Base-by-base conservation (phyloP, 2,888 invertebrate genomes). In the Polylopha cassiicola region DNA sequence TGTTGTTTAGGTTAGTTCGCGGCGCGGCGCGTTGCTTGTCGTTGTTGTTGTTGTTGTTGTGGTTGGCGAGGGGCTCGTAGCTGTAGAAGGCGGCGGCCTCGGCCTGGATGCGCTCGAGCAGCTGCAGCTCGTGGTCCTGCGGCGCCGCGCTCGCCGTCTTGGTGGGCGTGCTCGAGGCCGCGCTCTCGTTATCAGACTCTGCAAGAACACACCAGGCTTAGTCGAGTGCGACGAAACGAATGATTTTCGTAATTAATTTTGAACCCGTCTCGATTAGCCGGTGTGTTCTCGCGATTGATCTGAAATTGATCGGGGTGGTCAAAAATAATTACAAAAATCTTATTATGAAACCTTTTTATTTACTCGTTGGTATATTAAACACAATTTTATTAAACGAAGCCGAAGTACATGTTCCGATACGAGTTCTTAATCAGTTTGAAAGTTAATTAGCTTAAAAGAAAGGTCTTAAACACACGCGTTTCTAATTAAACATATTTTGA, bases 131-230 rank as follows among this genome's bases (percentile, higher is more conserved):
- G 63, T 90, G 87, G 17, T 9, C 18, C 0, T 69, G 65, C 34
- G 56, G 54, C 30, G 88, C 87, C 41, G 82, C 78, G 47, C 66
- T 64, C 31, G 11, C 9, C 46, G 64, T 61, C 51, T 87, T 86
- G 46, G 79, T 80, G 44, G 91, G 91, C 50, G 89, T 89, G 39
- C 82, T 80, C 18, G 90, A 88, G 14, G 90, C 89, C 53, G 86
- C 87, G 71, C 91, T 91, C 87, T 92, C 92, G 73, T 87, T 90
- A 87, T 92, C 92, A 61, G 92, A 92, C 80, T 92, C 92, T 92
- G 90, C 87, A 91, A 91, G 89, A 90, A 91, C 87, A 89, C 88
- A 89, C 76, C 55, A 65, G 72, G 68, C 67, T 77, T 69, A 77
- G 59, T 69, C 61, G 56, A 51, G 24, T 60, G 53, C 50, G 47